Conservation (phyloP, 2,888 invertebrate genomes). For the Halictus ligatus region DNA sequence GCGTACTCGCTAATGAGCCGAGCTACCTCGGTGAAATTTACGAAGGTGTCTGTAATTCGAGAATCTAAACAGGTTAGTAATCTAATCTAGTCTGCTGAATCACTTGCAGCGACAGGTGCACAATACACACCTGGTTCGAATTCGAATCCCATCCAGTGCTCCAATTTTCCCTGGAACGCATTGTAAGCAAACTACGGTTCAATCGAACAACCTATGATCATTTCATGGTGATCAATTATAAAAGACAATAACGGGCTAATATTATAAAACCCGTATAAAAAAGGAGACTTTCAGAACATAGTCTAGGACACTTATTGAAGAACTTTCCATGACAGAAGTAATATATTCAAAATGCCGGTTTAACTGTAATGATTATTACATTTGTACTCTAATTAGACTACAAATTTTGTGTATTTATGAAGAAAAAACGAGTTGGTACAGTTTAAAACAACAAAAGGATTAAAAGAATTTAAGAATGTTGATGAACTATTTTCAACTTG, state of each 20-base stretch:
- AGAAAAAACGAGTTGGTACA: no score
- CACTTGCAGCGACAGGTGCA: slow-evolving; percentile 18
- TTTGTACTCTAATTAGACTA: no score
- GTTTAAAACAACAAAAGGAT: no score
- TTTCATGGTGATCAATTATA: neutral
- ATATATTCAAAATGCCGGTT: no score
- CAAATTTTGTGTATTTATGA: no score
- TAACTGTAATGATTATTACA: no score
- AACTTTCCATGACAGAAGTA: no score
- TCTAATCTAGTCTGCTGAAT: slow-evolving; percentile 14
- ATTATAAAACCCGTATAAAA: neutral
- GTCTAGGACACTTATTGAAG: no score
- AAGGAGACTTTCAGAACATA: no score
- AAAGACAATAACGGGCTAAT: neutral
- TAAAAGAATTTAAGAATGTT: no score
- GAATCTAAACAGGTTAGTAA: slow-evolving; percentile 19
- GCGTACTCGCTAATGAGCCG: neutral
- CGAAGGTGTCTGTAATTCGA: neutral
- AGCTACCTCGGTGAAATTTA: neutral
- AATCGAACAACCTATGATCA: no score
- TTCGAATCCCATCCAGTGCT: neutral
- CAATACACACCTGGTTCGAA: neutral
- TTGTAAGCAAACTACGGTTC: neutral
- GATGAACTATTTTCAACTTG: no score
- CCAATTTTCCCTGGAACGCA: neutral